Evolutionary conservation across 2,113 vertebrate genomes (phyloP).

Genomic region (Daphoenositta chrysoptera): DNA sequence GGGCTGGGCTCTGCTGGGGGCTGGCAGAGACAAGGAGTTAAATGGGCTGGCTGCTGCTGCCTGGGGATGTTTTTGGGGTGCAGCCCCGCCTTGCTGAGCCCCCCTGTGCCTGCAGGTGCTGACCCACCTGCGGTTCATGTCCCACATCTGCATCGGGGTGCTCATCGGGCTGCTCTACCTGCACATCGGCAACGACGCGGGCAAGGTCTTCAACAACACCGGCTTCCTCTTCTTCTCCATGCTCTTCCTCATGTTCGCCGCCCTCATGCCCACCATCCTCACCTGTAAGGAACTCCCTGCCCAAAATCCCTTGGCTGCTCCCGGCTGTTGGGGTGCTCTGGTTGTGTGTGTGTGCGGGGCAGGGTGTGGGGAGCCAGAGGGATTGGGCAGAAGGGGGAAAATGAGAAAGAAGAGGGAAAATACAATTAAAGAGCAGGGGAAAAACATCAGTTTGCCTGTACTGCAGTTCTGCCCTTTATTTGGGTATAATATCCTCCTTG

Average conservation of each 20-base stretch:
- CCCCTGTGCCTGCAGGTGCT: conserved; percentile 78
- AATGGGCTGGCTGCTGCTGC: neutral
- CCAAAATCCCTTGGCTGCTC: neutral
- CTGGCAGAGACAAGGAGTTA: neutral
- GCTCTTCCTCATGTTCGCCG: conserved; percentile 98
- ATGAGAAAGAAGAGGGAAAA: no score
- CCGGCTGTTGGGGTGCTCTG: neutral
- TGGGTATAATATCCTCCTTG: fast-evolving
- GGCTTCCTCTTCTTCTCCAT: conserved; percentile 99
- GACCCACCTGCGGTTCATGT: conserved; percentile 94
- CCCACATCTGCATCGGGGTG: conserved; percentile 90
- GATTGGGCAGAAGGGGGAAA: neutral
- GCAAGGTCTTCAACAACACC: conserved; percentile 98
- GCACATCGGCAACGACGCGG: conserved; percentile 94
- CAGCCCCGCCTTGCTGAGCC: neutral
- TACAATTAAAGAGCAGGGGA: fast-evolving
- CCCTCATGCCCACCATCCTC: conserved; percentile 96
- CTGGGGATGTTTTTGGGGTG: neutral
- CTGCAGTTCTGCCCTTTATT: neutral
- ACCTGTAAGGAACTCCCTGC: conserved; percentile 83
- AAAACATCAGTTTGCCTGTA: neutral
- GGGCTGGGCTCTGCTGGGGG: neutral
- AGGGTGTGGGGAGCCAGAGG: neutral
- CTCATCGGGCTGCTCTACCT: conserved; percentile 96
- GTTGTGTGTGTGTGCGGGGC: neutral